Evolutionary conservation across 2,888 invertebrate species (phyloP), one percentile per base, ranked within the genome.

Genomic region (Sesia bembeciformis): DNA sequence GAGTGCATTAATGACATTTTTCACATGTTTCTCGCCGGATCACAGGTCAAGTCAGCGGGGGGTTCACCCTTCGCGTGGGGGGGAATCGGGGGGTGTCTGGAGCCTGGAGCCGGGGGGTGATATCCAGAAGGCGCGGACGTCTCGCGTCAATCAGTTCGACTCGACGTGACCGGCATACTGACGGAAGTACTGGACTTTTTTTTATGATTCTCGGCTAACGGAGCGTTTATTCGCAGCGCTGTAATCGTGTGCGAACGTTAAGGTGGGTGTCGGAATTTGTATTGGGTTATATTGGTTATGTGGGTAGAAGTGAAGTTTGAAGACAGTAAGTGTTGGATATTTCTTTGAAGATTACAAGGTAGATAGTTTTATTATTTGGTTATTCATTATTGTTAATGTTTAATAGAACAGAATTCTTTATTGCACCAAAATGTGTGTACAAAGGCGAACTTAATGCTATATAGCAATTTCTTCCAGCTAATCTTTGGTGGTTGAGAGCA

Each of bases 1-100:
- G 72, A 81, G 80, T 87, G 85, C 86, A 87, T 86, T 85, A 86
- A 85, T 86, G 86, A 83, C 86, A 87, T 86, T 87, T 86, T 85
- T 86, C 87, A 82, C 86, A 84, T 86, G 84, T 81, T 85, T 77
- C 84, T 79, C 73, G 70, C 73, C 66, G 70, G 75, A 73, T 78
- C 79, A 72, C 80, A 78, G 85, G 86, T 87, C 85, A 84, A 81
- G 77, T 72, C 68, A 59, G 66, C 62, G 58, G 57, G 52, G 53
- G 61, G 64, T 65, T 55, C 51, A 50, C 40, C 51, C 54, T 43
- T 39, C 51, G 49, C 55, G 52, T 63, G 62, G 62, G 58, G 65
- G 60, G 61, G 60, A 63, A 61, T 62, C 57, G 66, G 60, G 62
- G 58, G 40, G 46, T 53, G 56, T 56, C 57, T 57, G 53, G 51